A percentile compares a stretch with the other conserved stretches of the same genome.
These are phyloP conservation scores for Actinernus sp. DNA, from an alignment of 92 coral and sea anemone genomes.

Conservation along the genomic window DNA sequence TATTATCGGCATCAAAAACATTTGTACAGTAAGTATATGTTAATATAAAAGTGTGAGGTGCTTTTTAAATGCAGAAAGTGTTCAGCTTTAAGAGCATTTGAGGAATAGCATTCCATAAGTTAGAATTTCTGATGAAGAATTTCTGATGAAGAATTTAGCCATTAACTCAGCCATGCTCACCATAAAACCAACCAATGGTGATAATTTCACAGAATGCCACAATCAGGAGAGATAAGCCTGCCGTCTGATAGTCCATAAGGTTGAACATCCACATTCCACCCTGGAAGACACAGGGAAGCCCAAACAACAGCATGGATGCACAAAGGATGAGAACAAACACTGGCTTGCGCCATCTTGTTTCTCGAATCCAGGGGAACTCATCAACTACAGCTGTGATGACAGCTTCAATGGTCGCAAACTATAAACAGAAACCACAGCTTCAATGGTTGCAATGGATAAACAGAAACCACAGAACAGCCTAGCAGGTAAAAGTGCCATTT, in stretches of 20 bases:
- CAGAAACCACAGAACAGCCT: too few relatives aligned
- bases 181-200: slow-evolving; percentile 83
- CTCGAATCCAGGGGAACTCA: slow-evolving; percentile 58
- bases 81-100: too few relatives aligned
- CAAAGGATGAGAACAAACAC: slow-evolving; percentile 64
- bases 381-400: slow-evolving; percentile 76
- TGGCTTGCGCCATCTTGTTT: slow-evolving; percentile 53
- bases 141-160: too few relatives aligned
- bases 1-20: too few relatives aligned
- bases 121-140: too few relatives aligned
- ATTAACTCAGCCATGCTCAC: slow-evolving; percentile 49
- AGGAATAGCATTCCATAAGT: too few relatives aligned
- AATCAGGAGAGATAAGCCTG: slow-evolving; percentile 83
- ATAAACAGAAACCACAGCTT: background rate
- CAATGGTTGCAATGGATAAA: too few relatives aligned
- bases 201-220: slow-evolving; percentile 77
- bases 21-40: too few relatives aligned
- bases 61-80: too few relatives aligned
- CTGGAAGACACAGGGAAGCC: slow-evolving; percentile 63
- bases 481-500: too few relatives aligned
- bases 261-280: slow-evolving; percentile 89
- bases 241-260: slow-evolving; percentile 89
- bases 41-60: too few relatives aligned
- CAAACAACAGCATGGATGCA: slow-evolving; percentile 46
- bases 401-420: slow-evolving; percentile 85